phyloP scores from a whole-genome alignment of 2,888 invertebrate species.

The Euspilapteryx auroguttella region DNA sequence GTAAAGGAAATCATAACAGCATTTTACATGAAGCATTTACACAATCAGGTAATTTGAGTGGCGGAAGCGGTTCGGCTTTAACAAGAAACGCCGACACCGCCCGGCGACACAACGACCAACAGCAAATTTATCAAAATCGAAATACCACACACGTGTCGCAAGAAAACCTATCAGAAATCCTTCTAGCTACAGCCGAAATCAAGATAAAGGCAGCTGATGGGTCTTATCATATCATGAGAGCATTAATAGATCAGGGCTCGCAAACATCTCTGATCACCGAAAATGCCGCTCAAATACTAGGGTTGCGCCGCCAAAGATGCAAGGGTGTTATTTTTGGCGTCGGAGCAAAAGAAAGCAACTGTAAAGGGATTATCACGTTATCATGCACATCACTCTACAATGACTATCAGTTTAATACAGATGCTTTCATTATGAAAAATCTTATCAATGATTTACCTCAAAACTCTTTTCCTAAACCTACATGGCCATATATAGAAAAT shows the following conservation, averaged over 20 bases:
- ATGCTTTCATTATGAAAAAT: constrained; percentile 8
- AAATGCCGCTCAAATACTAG: constrained; percentile 8
- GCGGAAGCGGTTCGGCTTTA: too few species aligned
- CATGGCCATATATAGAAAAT: constrained; percentile 8
- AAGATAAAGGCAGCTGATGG: constrained; percentile 7
- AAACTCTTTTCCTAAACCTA: constrained; percentile 5
- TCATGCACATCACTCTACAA: constrained; percentile 4
- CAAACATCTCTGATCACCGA: constrained; percentile 9
- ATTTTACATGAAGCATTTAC: neutral
- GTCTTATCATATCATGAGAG: constrained; percentile 5
- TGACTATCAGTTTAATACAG: constrained; percentile 6
- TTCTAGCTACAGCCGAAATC: constrained; percentile 6
- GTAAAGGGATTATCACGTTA: constrained; percentile 7
- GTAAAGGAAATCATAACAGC: neutral
- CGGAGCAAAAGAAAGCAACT: constrained; percentile 7
- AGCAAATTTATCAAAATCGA: too few species aligned
- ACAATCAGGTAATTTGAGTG: too few species aligned
- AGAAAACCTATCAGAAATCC: neutral
- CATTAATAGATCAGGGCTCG: constrained; percentile 9
- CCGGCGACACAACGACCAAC: too few species aligned
- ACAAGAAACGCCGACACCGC: too few species aligned
- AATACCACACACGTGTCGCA: neutral
- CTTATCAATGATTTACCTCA: constrained; percentile 6
- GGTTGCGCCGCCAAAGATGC: constrained; percentile 5
- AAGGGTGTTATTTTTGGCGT: constrained; percentile 8